A percentile compares a stretch with the other conserved stretches of the same genome.
Evolutionary conservation across 2,888 invertebrate genomes (phyloP).

Genomic region (Pediacus dermestoides): DNA sequence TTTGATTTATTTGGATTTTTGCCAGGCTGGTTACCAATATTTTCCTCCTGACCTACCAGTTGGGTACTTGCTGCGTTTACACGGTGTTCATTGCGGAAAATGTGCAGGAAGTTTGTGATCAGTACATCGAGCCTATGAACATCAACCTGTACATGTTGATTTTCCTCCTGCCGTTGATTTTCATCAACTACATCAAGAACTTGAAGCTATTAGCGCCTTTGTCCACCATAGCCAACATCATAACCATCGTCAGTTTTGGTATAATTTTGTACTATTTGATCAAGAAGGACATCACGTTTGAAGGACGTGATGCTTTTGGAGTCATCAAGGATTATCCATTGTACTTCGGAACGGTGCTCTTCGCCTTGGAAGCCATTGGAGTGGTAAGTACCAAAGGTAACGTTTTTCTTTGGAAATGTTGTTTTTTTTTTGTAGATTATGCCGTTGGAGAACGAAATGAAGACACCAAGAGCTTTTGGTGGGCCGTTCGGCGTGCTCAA

Average conservation of each 20-base stretch:
- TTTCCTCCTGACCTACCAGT: slow-evolving; percentile 82
- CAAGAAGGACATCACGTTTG: slow-evolving; percentile 57
- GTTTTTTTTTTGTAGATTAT: slow-evolving; percentile 62
- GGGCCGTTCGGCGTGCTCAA: slow-evolving; percentile 82
- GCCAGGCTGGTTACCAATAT: slow-evolving; percentile 67
- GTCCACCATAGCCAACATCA: slow-evolving; percentile 75
- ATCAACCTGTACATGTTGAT: slow-evolving; percentile 68
- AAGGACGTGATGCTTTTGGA: slow-evolving; percentile 52
- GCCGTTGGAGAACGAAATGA: slow-evolving; percentile 94
- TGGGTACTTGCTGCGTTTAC: slow-evolving; percentile 96
- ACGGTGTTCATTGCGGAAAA: slow-evolving; percentile 90
- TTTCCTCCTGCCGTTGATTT: slow-evolving; percentile 66
- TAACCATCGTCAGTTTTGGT: slow-evolving; percentile 72
- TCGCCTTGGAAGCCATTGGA: slow-evolving; percentile 81
- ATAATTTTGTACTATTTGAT: slow-evolving; percentile 72
- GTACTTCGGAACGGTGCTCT: slow-evolving; percentile 87
- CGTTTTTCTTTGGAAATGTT: slow-evolving; percentile 4
- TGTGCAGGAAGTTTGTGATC: slow-evolving; percentile 64
- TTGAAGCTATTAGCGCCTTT: slow-evolving; percentile 79
- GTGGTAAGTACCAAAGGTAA: slow-evolving; percentile 57
- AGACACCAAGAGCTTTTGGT: slow-evolving; percentile 76
- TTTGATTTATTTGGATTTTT: slow-evolving; percentile 23
- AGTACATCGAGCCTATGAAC: slow-evolving; percentile 53
- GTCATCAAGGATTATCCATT: slow-evolving; percentile 62
- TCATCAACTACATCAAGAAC: slow-evolving; percentile 70